A percentile compares a stretch with the other conserved stretches of the same genome.
Evolutionary conservation across 2,797 vertebrate species (phyloP).

Genomic region (Sebastolobus altivelis): DNA sequence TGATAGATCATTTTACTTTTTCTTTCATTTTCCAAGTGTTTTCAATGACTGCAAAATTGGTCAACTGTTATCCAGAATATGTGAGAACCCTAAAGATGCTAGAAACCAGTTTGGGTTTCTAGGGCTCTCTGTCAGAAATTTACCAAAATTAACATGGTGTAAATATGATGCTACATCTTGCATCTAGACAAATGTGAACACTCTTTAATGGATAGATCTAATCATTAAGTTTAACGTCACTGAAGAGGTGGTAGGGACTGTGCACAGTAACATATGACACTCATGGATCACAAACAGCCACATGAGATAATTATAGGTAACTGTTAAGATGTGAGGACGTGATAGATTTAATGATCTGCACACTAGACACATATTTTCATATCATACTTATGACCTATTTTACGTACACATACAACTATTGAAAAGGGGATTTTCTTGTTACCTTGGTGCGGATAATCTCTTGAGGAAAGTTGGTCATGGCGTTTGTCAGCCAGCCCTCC

Average conservation of each 20-base stretch:
- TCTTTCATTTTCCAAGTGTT: too few species aligned
- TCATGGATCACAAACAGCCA: neutral
- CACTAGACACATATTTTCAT: neutral
- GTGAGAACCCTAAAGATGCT: too few species aligned
- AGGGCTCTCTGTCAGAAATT: neutral
- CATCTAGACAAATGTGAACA: neutral
- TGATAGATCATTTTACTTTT: too few species aligned
- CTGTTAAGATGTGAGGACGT: too few species aligned
- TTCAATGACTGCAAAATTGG: too few species aligned
- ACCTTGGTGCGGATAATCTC: slow-evolving; percentile 96
- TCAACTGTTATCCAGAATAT: too few species aligned
- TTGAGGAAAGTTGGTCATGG: slow-evolving; percentile 95
- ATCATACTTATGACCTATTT: neutral
- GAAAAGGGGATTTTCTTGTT: slow-evolving; percentile 24
- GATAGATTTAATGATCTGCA: neutral
- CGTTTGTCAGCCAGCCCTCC: slow-evolving; percentile 95
- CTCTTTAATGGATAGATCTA: neutral
- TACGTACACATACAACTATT: neutral
- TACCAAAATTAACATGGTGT: neutral
- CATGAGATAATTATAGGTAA: neutral
- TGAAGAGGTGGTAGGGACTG: neutral
- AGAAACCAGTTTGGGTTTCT: neutral
- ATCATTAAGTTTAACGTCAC: neutral
- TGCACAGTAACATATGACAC: neutral
- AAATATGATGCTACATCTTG: neutral